Evolutionary conservation across 2,797 vertebrate species (phyloP).

Genomic region (Acipenser oxyrinchus): DNA sequence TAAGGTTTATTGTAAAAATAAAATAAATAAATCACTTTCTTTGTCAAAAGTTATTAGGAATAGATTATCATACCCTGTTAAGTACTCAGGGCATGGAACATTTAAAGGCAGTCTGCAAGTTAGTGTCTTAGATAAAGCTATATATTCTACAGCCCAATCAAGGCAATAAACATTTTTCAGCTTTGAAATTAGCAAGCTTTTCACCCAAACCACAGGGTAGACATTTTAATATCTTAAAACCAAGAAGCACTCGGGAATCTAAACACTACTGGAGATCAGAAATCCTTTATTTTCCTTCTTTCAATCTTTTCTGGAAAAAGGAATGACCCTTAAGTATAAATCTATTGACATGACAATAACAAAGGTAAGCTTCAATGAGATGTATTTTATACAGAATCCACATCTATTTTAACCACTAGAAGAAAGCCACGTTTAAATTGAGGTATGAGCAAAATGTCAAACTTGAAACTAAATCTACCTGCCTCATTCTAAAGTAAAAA

Average conservation of each 20-base stretch:
- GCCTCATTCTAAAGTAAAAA: no score
- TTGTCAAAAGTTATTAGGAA: constrained; percentile 17
- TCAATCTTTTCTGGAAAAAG: not conserved
- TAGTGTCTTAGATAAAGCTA: constrained; percentile 25
- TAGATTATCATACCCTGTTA: constrained; percentile 27
- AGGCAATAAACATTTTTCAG: constrained; percentile 23
- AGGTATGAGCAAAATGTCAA: no score
- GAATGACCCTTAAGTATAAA: not conserved
- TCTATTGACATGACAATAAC: not conserved
- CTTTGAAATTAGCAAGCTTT: constrained; percentile 24
- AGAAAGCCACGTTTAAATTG: no score
- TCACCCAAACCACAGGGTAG: constrained; percentile 15
- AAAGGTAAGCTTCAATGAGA: no score
- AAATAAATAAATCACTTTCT: constrained; percentile 20
- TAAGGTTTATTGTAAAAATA: constrained; percentile 24
- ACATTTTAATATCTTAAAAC: constrained; percentile 9
- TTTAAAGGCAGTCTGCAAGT: constrained; percentile 18
- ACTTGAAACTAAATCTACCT: no score
- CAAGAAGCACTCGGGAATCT: not conserved
- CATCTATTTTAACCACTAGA: no score
- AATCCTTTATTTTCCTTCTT: not conserved
- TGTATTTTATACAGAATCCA: no score
- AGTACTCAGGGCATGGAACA: constrained; percentile 20
- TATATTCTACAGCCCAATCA: constrained; percentile 14
- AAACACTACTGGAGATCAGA: not conserved